A percentile compares a stretch with the other conserved stretches of the same genome.
These are phyloP conservation scores for Papilio helenus DNA, from an alignment of 1,140 invertebrate species.

Conservation along the genomic window DNA sequence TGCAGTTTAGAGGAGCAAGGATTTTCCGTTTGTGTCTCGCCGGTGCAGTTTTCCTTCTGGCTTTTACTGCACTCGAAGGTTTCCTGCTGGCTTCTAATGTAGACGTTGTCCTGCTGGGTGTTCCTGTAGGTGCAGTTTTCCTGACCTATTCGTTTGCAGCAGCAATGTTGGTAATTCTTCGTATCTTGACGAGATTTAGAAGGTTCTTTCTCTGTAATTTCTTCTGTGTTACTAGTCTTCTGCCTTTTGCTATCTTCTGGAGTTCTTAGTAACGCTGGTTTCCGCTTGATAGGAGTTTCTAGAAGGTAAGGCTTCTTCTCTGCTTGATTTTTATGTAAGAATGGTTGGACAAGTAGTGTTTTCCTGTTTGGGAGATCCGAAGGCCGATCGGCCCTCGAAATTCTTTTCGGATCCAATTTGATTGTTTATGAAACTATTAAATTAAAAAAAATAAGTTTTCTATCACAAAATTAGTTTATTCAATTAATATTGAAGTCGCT, in stretches of 20 bases:
- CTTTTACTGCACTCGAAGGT: background rate
- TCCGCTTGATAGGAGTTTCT: constrained; percentile 23
- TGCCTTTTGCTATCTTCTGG: constrained; percentile 26
- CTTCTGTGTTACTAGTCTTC: background rate
- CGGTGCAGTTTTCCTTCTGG: background rate
- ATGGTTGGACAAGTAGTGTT: constrained; percentile 27
- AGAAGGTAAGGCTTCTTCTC: constrained; percentile 27
- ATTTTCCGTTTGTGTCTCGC: no score
- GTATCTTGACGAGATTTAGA: background rate
- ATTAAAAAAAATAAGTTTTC: background rate
- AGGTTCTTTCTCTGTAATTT: background rate
- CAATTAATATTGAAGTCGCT: background rate
- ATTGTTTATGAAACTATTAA: background rate
- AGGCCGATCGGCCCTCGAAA: constrained; percentile 31
- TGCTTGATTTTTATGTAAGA: constrained; percentile 11
- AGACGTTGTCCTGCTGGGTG: background rate
- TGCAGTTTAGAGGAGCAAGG: no score
- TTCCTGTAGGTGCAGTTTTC: constrained; percentile 16
- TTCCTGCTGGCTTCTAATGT: no score
- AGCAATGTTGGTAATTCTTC: background rate
- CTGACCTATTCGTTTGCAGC: constrained; percentile 9
- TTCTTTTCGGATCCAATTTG: constrained; percentile 37
- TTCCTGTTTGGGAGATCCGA: constrained; percentile 21
- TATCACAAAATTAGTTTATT: background rate
- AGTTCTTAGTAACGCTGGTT: constrained; percentile 20